These are phyloP conservation scores for Drosophila tripunctata DNA, from an alignment of 2,888 invertebrate genomes.

Conservation along the genomic window DNA sequence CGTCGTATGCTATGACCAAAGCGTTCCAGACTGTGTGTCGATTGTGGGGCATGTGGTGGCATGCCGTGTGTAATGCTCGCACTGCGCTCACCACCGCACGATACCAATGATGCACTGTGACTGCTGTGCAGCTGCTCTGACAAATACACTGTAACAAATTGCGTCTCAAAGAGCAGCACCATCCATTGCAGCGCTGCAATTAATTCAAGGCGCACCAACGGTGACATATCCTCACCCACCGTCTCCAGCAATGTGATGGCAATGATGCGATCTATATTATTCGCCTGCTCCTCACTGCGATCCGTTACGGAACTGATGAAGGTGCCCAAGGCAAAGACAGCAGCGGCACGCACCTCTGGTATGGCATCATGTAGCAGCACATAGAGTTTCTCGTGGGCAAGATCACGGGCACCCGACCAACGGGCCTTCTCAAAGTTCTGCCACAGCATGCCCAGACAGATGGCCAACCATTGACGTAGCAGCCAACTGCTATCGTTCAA, in stretches of 20 bases:
- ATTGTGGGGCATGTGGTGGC: constrained; percentile 54
- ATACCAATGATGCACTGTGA: constrained; percentile 47
- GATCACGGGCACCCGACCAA: constrained; percentile 98
- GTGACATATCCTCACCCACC: constrained; percentile 92
- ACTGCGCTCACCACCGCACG: constrained; percentile 66
- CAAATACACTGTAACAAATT: constrained; percentile 91
- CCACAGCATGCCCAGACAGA: constrained; percentile 95
- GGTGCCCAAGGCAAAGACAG: constrained; percentile 97
- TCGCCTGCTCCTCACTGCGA: constrained; percentile 96
- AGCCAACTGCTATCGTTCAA: constrained; percentile 89
- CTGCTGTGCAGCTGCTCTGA: constrained; percentile 85
- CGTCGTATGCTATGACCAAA: constrained; percentile 85
- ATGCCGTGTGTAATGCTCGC: constrained; percentile 73
- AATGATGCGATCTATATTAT: constrained; percentile 96
- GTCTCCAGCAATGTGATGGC: constrained; percentile 93
- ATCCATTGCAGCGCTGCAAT: constrained; percentile 94
- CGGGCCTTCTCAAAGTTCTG: constrained; percentile 93
- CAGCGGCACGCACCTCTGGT: constrained; percentile 97
- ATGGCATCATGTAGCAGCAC: constrained; percentile 91
- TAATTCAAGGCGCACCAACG: constrained; percentile 94
- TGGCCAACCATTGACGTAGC: constrained; percentile 94
- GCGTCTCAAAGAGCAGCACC: constrained; percentile 93
- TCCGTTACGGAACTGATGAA: constrained; percentile 94
- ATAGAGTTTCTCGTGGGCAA: constrained; percentile 97
- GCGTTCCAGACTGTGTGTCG: constrained; percentile 84